Conservation (phyloP, 1,140 invertebrate genomes). For the Eufriesea mexicana region DNA sequence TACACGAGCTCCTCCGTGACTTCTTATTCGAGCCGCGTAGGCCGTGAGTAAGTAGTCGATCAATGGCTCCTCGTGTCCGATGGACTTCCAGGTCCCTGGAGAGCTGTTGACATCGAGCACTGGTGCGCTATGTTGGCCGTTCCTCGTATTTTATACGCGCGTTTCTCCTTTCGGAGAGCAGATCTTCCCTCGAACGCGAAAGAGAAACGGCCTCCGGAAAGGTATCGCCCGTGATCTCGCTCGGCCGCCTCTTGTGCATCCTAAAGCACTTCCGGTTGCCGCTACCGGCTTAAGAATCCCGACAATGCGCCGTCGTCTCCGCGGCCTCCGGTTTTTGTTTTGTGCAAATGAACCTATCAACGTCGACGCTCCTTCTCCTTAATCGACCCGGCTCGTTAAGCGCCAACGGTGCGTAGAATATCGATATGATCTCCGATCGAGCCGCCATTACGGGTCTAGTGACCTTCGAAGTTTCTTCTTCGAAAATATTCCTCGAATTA, state of each 20-base stretch:
- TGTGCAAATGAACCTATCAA: constrained; percentile 29
- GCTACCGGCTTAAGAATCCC: not conserved
- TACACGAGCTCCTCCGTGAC: not conserved
- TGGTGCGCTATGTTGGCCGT: constrained; percentile 55
- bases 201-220: constrained; percentile 38
- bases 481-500: not conserved
- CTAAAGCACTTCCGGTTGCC: constrained; percentile 21
- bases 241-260: not conserved
- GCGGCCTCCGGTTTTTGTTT: constrained; percentile 9
- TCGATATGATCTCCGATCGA: not conserved
- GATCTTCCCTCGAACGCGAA: constrained; percentile 16
- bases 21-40: constrained; percentile 57
- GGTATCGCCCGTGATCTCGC: constrained; percentile 17
- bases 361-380: not conserved
- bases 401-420: not conserved
- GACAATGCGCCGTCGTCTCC: not conserved
- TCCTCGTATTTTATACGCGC: constrained; percentile 38
- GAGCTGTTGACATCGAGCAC: constrained; percentile 64
- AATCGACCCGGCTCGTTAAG: not conserved
- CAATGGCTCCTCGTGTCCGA: constrained; percentile 35
- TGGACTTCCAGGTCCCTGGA: constrained; percentile 58
- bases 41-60: constrained; percentile 51
- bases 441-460: too few relatives aligned
- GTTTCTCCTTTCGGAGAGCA: constrained; percentile 45
- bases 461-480: not conserved